These are phyloP conservation scores for Gasterosteus aculeatus DNA, from an alignment of 2,113 vertebrate species.

Conservation along the genomic window DNA sequence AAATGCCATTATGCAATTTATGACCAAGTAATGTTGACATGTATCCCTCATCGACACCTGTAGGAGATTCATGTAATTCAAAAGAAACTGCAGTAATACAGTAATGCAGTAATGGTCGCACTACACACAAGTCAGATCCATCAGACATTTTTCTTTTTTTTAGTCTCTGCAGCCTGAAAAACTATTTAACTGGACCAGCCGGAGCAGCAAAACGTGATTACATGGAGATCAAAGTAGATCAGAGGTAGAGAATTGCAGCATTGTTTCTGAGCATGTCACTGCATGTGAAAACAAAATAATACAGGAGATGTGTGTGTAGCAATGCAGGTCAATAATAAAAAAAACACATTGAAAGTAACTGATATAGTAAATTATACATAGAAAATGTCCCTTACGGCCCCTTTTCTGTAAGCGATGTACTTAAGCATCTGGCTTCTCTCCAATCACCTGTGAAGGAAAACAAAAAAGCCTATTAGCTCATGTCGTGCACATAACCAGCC, in stretches of 20 bases:
- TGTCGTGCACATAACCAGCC: conserved; percentile 5
- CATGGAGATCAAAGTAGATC: background rate
- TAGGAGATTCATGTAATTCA: conserved; percentile 3
- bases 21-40: background rate
- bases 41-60: background rate
- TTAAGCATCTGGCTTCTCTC: conserved; percentile 20
- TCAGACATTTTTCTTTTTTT: background rate
- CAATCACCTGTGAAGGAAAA: background rate
- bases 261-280: background rate
- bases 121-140: background rate
- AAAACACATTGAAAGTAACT: background rate
- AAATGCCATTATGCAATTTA: background rate
- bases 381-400: conserved; percentile 14
- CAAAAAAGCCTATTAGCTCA: conserved; percentile 3
- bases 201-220: background rate
- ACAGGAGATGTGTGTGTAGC: conserved; percentile 4
- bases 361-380: background rate
- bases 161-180: background rate
- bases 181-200: conserved; percentile 6
- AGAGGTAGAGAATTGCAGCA: background rate
- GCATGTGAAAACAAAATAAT: background rate
- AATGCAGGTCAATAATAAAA: conserved; percentile 1
- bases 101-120: background rate
- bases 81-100: background rate
- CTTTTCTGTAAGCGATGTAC: background rate